Evolutionary conservation across 2,113 vertebrate species (phyloP).

Genomic region (Motacilla alba): DNA sequence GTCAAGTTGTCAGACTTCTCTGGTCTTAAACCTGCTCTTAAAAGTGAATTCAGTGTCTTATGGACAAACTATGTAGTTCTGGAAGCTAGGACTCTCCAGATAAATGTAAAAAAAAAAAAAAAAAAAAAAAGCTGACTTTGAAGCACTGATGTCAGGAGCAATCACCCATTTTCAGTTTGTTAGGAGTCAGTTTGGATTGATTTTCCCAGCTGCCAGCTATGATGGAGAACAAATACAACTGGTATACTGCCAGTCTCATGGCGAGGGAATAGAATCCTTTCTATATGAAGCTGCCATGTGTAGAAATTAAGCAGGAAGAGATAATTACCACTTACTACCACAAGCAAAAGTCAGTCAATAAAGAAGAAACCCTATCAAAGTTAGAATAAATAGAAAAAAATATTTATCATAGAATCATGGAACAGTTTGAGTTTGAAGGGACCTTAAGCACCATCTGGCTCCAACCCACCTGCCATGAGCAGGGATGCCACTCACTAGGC

Average conservation of each 20-base stretch:
- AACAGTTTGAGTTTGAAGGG: neutral
- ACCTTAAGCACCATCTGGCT: neutral
- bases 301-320: neutral
- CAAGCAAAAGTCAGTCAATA: neutral
- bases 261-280: neutral
- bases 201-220: neutral
- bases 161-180: neutral
- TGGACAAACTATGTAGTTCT: neutral
- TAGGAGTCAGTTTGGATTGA: neutral
- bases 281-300: neutral
- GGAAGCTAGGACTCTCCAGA: neutral
- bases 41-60: neutral
- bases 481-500: neutral
- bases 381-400: neutral
- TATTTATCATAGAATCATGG: neutral
- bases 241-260: neutral
- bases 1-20: neutral
- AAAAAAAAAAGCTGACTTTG: accelerated
- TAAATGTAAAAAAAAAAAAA: neutral
- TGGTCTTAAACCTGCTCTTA: neutral
- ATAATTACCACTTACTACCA: neutral
- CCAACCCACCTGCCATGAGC: too few species aligned
- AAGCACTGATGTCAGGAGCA: neutral
- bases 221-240: neutral
- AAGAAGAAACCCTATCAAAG: neutral